A percentile compares a stretch with the other conserved stretches of the same genome.
Conservation (phyloP, 2,888 invertebrate genomes). For the Drosophila antonietae region DNA sequence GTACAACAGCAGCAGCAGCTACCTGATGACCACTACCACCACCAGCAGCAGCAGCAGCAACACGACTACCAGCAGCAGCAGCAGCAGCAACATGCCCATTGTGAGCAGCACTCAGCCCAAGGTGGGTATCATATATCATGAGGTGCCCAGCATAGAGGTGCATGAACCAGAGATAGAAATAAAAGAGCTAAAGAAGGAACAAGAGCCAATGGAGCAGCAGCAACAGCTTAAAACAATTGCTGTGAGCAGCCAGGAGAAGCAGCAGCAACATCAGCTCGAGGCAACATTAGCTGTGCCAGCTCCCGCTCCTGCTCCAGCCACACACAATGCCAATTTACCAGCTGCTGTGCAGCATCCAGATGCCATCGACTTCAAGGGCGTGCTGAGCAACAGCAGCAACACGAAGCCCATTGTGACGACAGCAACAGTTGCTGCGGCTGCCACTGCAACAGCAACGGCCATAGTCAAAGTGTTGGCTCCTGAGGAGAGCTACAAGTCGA, state of each 20-base stretch:
- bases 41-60: slow-evolving; percentile 40
- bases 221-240: slow-evolving; percentile 13
- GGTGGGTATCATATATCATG: slow-evolving; percentile 38
- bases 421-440: slow-evolving; percentile 3
- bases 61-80: slow-evolving; percentile 19
- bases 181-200: slow-evolving; percentile 42
- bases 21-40: slow-evolving; percentile 26
- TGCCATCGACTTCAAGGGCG: slow-evolving; percentile 82
- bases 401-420: neutral
- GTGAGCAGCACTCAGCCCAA: slow-evolving; percentile 26
- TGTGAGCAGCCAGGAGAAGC: neutral
- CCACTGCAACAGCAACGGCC: slow-evolving; percentile 1
- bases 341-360: slow-evolving; percentile 82
- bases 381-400: slow-evolving; percentile 66
- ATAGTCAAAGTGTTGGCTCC: neutral
- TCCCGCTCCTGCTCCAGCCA: slow-evolving; percentile 83
- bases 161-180: slow-evolving; percentile 38
- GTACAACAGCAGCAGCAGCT: slow-evolving; percentile 75
- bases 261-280: neutral
- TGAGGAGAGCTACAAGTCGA: neutral
- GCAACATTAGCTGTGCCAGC: neutral
- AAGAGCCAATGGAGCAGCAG: slow-evolving; percentile 56
- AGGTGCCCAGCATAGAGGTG: slow-evolving; percentile 71
- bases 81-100: slow-evolving; percentile 12
- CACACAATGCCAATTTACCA: slow-evolving; percentile 75